These are phyloP conservation scores for Encarsia formosa DNA, from an alignment of 2,888 invertebrate species.

Conservation along the genomic window DNA sequence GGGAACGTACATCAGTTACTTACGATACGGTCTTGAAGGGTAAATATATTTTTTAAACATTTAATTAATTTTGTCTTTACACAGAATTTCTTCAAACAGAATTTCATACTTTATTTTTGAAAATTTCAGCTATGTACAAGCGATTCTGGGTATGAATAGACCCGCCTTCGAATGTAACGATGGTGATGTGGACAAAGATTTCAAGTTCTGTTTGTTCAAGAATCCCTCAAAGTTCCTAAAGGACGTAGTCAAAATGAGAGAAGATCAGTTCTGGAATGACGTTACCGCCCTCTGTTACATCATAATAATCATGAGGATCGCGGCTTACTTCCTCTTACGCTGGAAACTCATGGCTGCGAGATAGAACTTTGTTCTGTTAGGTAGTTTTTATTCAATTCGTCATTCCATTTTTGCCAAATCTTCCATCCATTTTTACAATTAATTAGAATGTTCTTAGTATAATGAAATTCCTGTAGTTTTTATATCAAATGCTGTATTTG, in stretches of 20 bases:
- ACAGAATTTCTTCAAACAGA: not conserved
- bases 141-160: conserved; percentile 79
- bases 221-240: conserved; percentile 76
- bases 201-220: conserved; percentile 75
- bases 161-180: conserved; percentile 72
- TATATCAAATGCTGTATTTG: too few relatives aligned
- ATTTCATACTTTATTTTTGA: not conserved
- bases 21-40: conserved; percentile 88
- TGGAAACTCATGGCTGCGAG: conserved; percentile 70
- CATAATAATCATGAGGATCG: conserved; percentile 62
- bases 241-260: conserved; percentile 70
- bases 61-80: not conserved
- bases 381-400: too few relatives aligned
- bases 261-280: conserved; percentile 81
- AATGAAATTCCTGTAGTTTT: too few relatives aligned
- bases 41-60: conserved; percentile 34
- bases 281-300: conserved; percentile 68
- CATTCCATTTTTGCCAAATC: too few relatives aligned
- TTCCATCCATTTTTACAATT: too few relatives aligned
- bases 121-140: conserved; percentile 59
- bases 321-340: conserved; percentile 70
- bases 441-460: too few relatives aligned
- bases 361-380: conserved; percentile 47
- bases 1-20: conserved; percentile 88
- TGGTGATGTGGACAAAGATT: conserved; percentile 56